phyloP scores from a whole-genome alignment of 2,113 vertebrate genomes.

The Triplophysa dalaica region DNA sequence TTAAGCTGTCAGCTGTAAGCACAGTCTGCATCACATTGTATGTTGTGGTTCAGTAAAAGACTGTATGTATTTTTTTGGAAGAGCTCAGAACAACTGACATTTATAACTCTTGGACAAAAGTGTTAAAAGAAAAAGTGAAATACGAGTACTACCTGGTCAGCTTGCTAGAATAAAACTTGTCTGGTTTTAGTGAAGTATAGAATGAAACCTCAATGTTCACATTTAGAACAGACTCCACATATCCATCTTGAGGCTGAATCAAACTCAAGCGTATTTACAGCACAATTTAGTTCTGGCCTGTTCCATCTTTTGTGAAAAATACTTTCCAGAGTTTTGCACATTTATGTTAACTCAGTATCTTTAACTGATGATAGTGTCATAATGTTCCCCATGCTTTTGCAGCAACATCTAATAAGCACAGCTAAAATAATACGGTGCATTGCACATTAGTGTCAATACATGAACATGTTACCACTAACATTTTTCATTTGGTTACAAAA shows the following conservation, averaged over 20 bases:
- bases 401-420: not conserved
- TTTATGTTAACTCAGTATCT: not conserved
- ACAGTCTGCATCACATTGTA: slow-evolving; percentile 25
- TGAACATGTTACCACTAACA: not conserved
- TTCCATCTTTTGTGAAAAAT: not conserved
- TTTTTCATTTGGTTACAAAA: not conserved
- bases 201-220: not conserved
- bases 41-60: slow-evolving; percentile 34
- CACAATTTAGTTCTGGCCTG: not conserved
- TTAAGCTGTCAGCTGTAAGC: not conserved
- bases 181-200: not conserved
- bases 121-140: not conserved
- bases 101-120: not conserved
- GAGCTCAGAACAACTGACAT: slow-evolving; percentile 32
- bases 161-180: not conserved
- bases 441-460: slow-evolving; percentile 12
- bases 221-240: not conserved
- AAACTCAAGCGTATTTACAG: not conserved
- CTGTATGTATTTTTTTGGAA: slow-evolving; percentile 40
- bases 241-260: not conserved
- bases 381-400: not conserved
- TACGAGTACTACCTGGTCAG: not conserved
- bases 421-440: not conserved
- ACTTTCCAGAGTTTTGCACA: not conserved
- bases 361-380: slow-evolving; percentile 4